Percentiles rank a stretch among this genome's conserved stretches.
phyloP scores from a whole-genome alignment of 2,113 vertebrate species.

The Tapirus terrestris region DNA sequence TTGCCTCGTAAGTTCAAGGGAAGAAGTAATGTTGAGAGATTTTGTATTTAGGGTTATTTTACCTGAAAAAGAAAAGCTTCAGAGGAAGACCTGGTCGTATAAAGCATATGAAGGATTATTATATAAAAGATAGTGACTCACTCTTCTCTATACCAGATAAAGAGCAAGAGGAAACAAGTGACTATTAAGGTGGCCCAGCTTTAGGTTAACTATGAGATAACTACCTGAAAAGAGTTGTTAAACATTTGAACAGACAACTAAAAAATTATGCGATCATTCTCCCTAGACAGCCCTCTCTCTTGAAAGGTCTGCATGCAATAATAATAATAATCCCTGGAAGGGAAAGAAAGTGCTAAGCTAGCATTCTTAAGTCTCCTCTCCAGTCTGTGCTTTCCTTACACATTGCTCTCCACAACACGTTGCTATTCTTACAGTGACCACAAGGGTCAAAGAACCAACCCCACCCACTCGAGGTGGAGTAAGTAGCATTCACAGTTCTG shows the following conservation, averaged over 20 bases:
- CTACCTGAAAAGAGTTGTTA: background rate
- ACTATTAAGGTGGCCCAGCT: background rate
- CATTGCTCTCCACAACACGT: background rate
- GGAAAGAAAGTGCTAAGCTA: background rate
- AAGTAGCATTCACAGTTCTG: background rate
- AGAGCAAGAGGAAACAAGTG: background rate
- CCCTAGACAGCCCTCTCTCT: background rate
- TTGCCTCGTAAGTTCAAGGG: background rate
- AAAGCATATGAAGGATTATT: background rate
- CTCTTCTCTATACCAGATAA: background rate
- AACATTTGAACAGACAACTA: background rate
- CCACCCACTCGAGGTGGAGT: slow-evolving; percentile 53
- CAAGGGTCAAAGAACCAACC: slow-evolving; percentile 59
- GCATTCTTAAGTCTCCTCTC: slow-evolving; percentile 36
- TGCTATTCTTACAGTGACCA: slow-evolving; percentile 1
- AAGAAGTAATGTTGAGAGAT: background rate
- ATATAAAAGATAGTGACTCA: background rate
- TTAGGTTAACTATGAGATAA: background rate
- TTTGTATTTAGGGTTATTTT: slow-evolving; percentile 18
- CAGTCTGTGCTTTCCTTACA: background rate
- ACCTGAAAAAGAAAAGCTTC: background rate
- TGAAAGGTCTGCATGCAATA: background rate
- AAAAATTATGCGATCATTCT: background rate
- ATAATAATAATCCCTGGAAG: slow-evolving; percentile 15
- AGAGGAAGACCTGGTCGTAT: background rate